Conservation (phyloP, 1,140 invertebrate species). For the Bombus cullumanus region DNA sequence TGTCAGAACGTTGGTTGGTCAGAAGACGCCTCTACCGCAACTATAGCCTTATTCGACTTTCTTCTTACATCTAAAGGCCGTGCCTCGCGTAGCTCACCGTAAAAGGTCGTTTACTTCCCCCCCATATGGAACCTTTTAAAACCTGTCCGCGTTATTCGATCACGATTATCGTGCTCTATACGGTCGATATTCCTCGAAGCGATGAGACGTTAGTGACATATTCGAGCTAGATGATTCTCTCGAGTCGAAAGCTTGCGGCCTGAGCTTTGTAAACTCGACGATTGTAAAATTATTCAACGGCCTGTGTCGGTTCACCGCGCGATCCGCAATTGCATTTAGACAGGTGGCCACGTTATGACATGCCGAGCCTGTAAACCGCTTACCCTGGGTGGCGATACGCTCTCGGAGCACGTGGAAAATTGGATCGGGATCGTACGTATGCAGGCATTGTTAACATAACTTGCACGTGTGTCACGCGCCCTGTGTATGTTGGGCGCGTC, state of each 20-base stretch:
- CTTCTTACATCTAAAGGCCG: not conserved
- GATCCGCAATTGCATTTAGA: slow-evolving; percentile 52
- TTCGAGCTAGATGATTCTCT: not conserved
- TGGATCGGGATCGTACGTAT: slow-evolving; percentile 40
- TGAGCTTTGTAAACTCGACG: not conserved
- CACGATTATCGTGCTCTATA: not conserved
- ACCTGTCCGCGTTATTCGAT: not conserved
- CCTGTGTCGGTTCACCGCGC: slow-evolving; percentile 25
- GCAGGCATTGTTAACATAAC: slow-evolving; percentile 53
- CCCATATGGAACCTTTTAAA: not conserved
- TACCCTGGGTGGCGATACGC: slow-evolving; percentile 33
- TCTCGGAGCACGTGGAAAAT: slow-evolving; percentile 54
- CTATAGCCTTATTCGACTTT: not conserved
- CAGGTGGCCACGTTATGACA: slow-evolving; percentile 44
- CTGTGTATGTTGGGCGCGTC: slow-evolving; percentile 33
- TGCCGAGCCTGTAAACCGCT: slow-evolving; percentile 40
- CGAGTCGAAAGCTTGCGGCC: not conserved
- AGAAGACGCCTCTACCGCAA: too few species aligned
- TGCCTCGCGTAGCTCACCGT: not conserved
- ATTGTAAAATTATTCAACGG: slow-evolving; percentile 49
- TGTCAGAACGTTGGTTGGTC: too few species aligned
- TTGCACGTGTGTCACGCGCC: slow-evolving; percentile 30
- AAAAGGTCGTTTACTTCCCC: not conserved
- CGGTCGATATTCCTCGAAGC: not conserved
- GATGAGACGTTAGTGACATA: not conserved